Conservation (phyloP, 2,888 invertebrate genomes). For the Platynereis dumerilii region DNA sequence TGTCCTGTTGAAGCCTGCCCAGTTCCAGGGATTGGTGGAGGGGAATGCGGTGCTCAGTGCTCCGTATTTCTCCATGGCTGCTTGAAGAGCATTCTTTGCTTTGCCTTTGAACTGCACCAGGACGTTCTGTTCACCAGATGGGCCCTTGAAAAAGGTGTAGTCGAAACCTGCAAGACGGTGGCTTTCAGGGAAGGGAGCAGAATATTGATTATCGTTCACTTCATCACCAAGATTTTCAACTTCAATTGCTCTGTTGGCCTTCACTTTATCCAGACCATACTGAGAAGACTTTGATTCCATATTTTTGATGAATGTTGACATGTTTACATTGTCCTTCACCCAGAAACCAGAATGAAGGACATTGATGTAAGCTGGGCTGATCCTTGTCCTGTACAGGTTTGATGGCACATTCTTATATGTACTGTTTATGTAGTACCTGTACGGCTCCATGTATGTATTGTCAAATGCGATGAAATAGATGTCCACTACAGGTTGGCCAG, state of each 20-base stretch:
- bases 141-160: background rate
- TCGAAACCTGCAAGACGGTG: background rate
- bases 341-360: background rate
- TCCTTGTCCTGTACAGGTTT: background rate
- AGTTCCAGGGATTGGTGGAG: background rate
- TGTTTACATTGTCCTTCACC: background rate
- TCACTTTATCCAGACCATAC: background rate
- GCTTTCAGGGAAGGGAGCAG: no score
- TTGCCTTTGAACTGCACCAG: background rate
- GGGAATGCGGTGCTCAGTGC: conserved; percentile 6
- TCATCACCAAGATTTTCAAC: background rate
- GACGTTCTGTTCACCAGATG: background rate
- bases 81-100: background rate
- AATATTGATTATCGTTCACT: background rate
- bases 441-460: conserved; percentile 1
- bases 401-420: background rate
- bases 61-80: background rate
- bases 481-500: no score
- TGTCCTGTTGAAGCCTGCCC: background rate
- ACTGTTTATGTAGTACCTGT: background rate
- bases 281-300: background rate
- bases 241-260: conserved; percentile 4
- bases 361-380: background rate
- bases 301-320: background rate
- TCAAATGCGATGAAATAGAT: background rate